Conservation (phyloP, 1,140 invertebrate genomes). For the Gerris buenoi region DNA sequence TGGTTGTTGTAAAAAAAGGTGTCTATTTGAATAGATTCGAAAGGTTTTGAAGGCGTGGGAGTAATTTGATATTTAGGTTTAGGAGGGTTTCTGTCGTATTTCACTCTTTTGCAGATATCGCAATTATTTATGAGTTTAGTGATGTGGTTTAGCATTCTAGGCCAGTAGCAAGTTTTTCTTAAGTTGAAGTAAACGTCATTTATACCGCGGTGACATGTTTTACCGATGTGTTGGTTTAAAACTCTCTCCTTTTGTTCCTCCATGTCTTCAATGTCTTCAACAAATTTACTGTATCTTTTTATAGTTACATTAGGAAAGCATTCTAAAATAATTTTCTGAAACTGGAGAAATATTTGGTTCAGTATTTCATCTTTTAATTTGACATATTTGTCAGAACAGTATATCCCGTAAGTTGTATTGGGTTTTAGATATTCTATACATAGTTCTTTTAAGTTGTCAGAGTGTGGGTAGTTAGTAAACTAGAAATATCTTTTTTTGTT, state of each 20-base stretch:
- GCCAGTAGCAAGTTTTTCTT: conserved; percentile 4
- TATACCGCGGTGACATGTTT: conserved; percentile 7
- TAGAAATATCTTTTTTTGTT: not conserved
- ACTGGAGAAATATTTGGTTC: not conserved
- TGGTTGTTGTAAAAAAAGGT: not conserved
- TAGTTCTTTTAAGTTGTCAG: not conserved
- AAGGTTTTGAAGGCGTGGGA: conserved; percentile 3
- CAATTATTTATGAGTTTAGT: conserved; percentile 6
- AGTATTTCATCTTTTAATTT: conserved; percentile 5
- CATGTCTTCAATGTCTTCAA: not conserved
- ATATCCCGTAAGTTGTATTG: conserved; percentile 7
- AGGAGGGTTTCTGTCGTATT: conserved; percentile 4
- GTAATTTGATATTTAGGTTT: conserved; percentile 4
- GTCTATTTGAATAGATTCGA: conserved; percentile 1
- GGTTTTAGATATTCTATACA: conserved; percentile 8
- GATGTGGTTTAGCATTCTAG: conserved; percentile 1
- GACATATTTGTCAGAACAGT: not conserved
- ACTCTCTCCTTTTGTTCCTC: not conserved
- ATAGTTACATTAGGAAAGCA: not conserved
- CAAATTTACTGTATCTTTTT: not conserved
- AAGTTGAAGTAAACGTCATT: conserved; percentile 6
- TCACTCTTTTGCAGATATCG: conserved; percentile 4
- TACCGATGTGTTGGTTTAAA: not conserved
- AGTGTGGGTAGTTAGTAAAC: not conserved
- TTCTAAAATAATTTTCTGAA: conserved; percentile 1